Evolutionary conservation across 2,113 vertebrate genomes (phyloP).

Genomic region (Columba livia): DNA sequence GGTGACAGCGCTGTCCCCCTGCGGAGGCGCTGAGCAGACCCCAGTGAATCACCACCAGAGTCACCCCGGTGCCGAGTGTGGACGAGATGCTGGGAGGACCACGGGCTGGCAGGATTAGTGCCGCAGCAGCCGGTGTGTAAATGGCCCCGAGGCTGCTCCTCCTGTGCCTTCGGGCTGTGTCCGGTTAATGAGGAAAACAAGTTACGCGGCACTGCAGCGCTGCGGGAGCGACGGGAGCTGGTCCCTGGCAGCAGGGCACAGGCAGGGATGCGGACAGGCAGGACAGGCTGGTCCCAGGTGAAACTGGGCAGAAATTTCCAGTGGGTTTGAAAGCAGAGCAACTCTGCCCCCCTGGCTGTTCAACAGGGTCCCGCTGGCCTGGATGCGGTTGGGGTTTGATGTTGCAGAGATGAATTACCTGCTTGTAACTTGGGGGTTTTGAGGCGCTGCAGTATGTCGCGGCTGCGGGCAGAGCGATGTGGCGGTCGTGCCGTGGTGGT

Average conservation of each 20-base stretch:
- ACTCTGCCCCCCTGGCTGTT: neutral
- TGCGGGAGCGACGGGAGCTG: neutral
- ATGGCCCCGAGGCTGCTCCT: constrained; percentile 11
- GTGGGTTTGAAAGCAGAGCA: accelerated
- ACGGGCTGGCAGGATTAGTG: constrained; percentile 8
- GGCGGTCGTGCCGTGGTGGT: accelerated
- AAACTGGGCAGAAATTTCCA: neutral
- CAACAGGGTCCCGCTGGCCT: neutral
- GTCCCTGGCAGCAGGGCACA: accelerated
- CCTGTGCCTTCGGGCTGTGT: neutral
- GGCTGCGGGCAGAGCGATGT: neutral
- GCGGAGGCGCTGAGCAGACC: neutral
- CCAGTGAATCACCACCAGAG: neutral
- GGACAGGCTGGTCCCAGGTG: neutral
- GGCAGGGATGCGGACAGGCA: neutral
- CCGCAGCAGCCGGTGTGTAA: constrained; percentile 6
- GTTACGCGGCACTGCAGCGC: neutral
- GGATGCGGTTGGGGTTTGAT: neutral
- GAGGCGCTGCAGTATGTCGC: neutral
- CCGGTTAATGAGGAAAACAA: neutral
- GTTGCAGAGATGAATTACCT: neutral
- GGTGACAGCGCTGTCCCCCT: neutral
- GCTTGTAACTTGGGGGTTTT: neutral
- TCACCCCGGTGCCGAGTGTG: neutral
- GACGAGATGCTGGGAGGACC: constrained; percentile 26